Conservation (phyloP, 2,888 invertebrate species). For the Drosophila nigricruria region DNA sequence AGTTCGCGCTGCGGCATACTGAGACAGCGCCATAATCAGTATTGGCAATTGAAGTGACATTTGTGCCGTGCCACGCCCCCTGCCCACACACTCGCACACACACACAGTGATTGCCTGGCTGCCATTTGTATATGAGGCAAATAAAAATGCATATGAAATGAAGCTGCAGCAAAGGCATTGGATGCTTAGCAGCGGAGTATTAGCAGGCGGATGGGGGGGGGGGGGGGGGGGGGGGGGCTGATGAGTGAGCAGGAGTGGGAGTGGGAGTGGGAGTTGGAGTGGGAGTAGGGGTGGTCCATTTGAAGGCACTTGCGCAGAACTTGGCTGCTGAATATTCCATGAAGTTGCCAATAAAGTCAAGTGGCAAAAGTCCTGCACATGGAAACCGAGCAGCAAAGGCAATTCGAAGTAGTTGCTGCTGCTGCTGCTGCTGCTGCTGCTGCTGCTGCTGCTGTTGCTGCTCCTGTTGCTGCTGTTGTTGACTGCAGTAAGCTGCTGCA, state of each 20-base stretch:
- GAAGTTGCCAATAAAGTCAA: slow-evolving; percentile 83
- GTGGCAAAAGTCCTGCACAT: slow-evolving; percentile 73
- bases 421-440: slow-evolving; percentile 20
- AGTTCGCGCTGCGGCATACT: slow-evolving; percentile 45
- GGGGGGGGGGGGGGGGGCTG: slow-evolving; percentile 2
- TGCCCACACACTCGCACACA: slow-evolving; percentile 16
- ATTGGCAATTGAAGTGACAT: slow-evolving; percentile 82
- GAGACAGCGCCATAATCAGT: slow-evolving; percentile 72
- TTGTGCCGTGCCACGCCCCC: slow-evolving; percentile 41
- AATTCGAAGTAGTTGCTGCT: slow-evolving; percentile 13
- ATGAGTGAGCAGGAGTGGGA: slow-evolving; percentile 6
- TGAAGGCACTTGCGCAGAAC: slow-evolving; percentile 74
- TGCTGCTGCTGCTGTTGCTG: slow-evolving; percentile 22
- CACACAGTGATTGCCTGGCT: slow-evolving; percentile 22
- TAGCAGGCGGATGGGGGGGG: not conserved
- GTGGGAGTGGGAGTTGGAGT: not conserved
- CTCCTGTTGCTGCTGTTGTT: slow-evolving; percentile 31
- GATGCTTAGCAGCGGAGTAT: not conserved
- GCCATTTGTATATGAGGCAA: slow-evolving; percentile 81
- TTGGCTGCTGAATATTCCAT: slow-evolving; percentile 81
- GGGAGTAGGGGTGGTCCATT: slow-evolving; percentile 45
- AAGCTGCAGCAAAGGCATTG: slow-evolving; percentile 36
- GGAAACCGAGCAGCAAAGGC: slow-evolving; percentile 17
- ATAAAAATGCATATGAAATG: slow-evolving; percentile 82
- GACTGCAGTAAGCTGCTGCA: slow-evolving; percentile 75